Percentiles rank a stretch among this genome's conserved stretches.
Conservation (phyloP, 2,888 invertebrate species). For the Conistra vaccinii region DNA sequence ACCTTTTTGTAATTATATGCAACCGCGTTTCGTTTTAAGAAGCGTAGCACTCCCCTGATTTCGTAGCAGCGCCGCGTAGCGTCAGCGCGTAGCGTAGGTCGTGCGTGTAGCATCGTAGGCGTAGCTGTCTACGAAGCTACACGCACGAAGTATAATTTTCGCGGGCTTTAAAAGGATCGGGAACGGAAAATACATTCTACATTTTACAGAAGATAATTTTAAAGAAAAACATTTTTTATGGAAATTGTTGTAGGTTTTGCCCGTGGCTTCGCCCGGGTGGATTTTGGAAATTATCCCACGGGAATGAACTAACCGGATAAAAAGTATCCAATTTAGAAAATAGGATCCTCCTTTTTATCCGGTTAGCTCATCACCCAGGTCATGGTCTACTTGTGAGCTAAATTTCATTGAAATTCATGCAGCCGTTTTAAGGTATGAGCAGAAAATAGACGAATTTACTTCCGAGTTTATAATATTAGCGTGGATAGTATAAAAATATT, state of each 20-base stretch:
- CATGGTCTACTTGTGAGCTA: not conserved
- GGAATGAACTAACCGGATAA: not conserved
- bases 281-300: not conserved
- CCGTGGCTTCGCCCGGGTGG: not conserved
- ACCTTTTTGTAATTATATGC: not conserved
- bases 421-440: not conserved
- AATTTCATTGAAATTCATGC: not conserved
- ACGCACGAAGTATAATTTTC: conserved; percentile 9
- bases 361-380: too few relatives aligned
- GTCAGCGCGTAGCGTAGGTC: conserved; percentile 17
- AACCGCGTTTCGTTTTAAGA: not conserved
- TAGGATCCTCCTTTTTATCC: too few relatives aligned
- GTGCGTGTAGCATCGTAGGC: conserved; percentile 21
- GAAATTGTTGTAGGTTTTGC: not conserved
- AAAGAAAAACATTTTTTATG: not conserved
- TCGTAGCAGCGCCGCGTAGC: conserved; percentile 41
- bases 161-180: not conserved
- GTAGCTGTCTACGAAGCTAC: not conserved
- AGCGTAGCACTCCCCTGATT: conserved; percentile 8
- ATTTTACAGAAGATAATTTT: not conserved
- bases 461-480: not conserved
- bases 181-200: not conserved
- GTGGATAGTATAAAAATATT: not conserved
- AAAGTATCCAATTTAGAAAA: too few relatives aligned
- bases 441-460: not conserved